These are phyloP conservation scores for Lissocephala sabroskyi DNA, from an alignment of 2,888 invertebrate genomes.

Conservation along the genomic window DNA sequence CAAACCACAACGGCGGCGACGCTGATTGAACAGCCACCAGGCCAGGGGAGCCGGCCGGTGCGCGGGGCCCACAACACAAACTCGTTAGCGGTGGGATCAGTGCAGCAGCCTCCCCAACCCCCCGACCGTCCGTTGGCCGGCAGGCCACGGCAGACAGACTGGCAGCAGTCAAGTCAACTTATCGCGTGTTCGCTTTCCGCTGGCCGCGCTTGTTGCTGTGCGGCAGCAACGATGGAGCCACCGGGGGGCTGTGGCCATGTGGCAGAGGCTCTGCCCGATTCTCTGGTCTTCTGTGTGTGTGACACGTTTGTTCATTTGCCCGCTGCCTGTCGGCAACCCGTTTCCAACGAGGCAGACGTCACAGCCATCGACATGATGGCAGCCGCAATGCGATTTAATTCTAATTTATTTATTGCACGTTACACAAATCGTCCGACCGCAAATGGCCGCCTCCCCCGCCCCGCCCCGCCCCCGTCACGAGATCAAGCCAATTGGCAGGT, in stretches of 20 bases:
- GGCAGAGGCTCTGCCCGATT: constrained; percentile 3
- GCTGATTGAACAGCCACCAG: constrained; percentile 2
- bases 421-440: constrained; percentile 43
- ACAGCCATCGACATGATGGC: constrained; percentile 19
- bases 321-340: constrained; percentile 5
- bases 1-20: constrained; percentile 3
- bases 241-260: constrained; percentile 3
- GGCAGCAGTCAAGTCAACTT: constrained; percentile 33
- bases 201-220: constrained; percentile 43
- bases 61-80: constrained; percentile 17
- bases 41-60: not conserved
- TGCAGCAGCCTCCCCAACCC: too few species aligned
- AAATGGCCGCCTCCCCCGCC: constrained; percentile 3
- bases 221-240: constrained; percentile 35
- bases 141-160: constrained; percentile 52
- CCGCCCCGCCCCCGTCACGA: not conserved
- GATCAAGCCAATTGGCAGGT: constrained; percentile 21
- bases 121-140: not conserved
- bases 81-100: constrained; percentile 19
- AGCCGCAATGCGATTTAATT: constrained; percentile 44
- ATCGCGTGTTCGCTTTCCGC: constrained; percentile 42
- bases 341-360: constrained; percentile 12
- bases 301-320: not conserved
- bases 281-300: not conserved
- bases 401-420: constrained; percentile 50